phyloP scores from a whole-genome alignment of 1,140 invertebrate genomes.

The Drosophila watanabei region DNA sequence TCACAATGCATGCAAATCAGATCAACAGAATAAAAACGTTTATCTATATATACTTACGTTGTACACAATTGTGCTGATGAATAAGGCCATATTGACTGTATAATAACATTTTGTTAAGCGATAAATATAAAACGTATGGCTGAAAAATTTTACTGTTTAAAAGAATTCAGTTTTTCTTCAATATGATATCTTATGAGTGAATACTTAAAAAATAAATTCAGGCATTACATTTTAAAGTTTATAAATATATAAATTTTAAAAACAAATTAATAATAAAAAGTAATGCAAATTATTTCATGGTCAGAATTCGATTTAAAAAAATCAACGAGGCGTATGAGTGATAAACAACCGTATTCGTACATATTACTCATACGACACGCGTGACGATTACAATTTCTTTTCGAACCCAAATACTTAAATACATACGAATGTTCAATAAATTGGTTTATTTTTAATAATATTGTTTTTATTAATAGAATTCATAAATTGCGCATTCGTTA shows the following conservation, averaged over 20 bases:
- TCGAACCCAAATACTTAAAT: neutral
- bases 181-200: too few relatives aligned
- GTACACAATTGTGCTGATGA: neutral
- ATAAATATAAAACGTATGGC: neutral
- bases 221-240: too few relatives aligned
- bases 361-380: conserved; percentile 3
- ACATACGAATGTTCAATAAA: neutral
- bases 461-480: neutral
- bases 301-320: neutral
- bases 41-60: neutral
- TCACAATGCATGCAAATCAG: conserved; percentile 1
- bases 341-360: neutral
- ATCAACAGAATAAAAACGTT: neutral
- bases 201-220: too few relatives aligned
- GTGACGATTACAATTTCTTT: neutral
- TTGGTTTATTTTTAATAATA: neutral
- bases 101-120: neutral
- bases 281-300: too few relatives aligned
- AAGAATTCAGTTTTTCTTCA: too few relatives aligned
- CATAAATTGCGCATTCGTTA: conserved; percentile 1
- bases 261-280: neutral
- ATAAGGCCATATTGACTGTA: neutral
- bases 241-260: accelerated
- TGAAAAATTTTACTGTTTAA: neutral
- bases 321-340: neutral